Conservation (phyloP, 2,113 vertebrate species). For the Channa argus region DNA sequence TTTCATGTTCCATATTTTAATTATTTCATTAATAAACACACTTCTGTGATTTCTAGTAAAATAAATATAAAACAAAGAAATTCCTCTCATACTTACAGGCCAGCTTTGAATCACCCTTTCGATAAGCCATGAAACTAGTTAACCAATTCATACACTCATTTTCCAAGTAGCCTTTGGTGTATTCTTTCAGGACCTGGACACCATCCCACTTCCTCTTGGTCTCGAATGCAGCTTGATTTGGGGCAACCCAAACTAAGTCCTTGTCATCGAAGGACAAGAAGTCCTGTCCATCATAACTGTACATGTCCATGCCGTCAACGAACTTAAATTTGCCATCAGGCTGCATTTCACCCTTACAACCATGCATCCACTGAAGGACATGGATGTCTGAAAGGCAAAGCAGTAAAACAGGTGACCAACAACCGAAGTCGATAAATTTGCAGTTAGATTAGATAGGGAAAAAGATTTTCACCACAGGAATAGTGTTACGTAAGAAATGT, state of each 20-base stretch:
- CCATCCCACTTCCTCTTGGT: slow-evolving; percentile 77
- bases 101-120: fast-evolving
- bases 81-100: slow-evolving; percentile 41
- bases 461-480: too few relatives aligned
- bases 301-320: slow-evolving; percentile 30
- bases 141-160: slow-evolving; percentile 74
- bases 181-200: slow-evolving; percentile 59
- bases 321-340: fast-evolving
- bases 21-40: too few relatives aligned
- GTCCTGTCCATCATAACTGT: slow-evolving; percentile 72
- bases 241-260: slow-evolving; percentile 43
- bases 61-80: background rate
- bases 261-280: slow-evolving; percentile 70
- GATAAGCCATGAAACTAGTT: background rate
- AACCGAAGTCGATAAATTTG: background rate
- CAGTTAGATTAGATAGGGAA: background rate
- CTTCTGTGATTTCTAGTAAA: too few relatives aligned
- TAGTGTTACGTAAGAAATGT: too few relatives aligned
- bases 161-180: slow-evolving; percentile 79
- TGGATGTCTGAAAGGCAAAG: slow-evolving; percentile 45
- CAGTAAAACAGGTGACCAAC: background rate
- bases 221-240: fast-evolving
- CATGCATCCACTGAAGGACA: slow-evolving; percentile 74
- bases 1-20: too few relatives aligned
- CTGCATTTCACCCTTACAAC: slow-evolving; percentile 35